Conservation (phyloP, 2,113 vertebrate genomes). For the Hydrolagus affinis region DNA sequence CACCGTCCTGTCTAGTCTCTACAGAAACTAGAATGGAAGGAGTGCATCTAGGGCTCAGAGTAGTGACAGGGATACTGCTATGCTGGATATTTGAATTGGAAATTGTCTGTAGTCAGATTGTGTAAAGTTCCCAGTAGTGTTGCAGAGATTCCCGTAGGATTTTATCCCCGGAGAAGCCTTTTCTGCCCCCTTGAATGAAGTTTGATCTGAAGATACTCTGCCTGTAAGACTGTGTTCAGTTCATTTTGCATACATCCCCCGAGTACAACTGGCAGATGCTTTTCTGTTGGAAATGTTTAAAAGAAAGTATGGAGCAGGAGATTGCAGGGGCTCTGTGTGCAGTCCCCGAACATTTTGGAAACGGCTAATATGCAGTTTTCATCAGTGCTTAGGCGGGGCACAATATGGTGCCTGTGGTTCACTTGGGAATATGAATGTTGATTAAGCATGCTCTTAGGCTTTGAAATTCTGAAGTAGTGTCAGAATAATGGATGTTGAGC, state of each 20-base stretch:
- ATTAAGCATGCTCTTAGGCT: conserved; percentile 98
- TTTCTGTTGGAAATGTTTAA: conserved; percentile 81
- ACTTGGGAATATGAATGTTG: conserved; percentile 99
- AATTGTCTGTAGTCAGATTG: conserved; percentile 90
- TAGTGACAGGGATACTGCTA: conserved; percentile 88
- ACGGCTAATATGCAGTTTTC: conserved; percentile 97
- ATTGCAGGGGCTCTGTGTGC: conserved; percentile 68
- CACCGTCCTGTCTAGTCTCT: conserved; percentile 83
- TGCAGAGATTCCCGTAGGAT: conserved; percentile 77
- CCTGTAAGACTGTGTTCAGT: conserved; percentile 80
- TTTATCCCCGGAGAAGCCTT: conserved; percentile 86
- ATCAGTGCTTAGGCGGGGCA: conserved; percentile 90
- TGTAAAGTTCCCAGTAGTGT: conserved; percentile 78
- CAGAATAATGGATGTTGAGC: conserved; percentile 99
- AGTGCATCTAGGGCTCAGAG: conserved; percentile 66
- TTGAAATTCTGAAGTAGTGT: conserved; percentile 98
- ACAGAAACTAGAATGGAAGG: conserved; percentile 71
- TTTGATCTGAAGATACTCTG: conserved; percentile 83
- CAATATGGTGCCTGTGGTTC: conserved; percentile 94
- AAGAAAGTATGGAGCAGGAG: conserved; percentile 73
- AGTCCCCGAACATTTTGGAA: conserved; percentile 87
- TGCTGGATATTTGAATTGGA: conserved; percentile 97
- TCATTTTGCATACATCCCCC: conserved; percentile 80
- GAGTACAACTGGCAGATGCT: conserved; percentile 82
- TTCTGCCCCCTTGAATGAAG: conserved; percentile 92